These are phyloP conservation scores for Danionella dracula DNA, from an alignment of 2,797 vertebrate genomes.

Conservation along the genomic window DNA sequence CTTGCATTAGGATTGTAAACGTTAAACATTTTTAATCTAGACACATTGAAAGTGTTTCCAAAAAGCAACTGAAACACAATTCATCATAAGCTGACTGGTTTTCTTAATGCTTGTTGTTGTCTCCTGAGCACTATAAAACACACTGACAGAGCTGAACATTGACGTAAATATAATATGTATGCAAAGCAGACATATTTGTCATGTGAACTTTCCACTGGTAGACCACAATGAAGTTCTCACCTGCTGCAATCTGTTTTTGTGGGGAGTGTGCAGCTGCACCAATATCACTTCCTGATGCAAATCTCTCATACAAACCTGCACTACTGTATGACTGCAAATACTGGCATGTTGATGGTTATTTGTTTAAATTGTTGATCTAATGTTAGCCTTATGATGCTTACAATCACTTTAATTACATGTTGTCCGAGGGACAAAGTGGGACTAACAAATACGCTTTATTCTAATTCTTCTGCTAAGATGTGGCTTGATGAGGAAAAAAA, in stretches of 20 bases:
- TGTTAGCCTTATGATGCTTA: no score
- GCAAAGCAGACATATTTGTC: not conserved
- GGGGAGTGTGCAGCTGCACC: slow-evolving; percentile 19
- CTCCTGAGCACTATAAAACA: not conserved
- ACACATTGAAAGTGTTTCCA: no score
- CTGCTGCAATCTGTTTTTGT: not conserved
- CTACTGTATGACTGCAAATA: not conserved
- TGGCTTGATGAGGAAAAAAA: not conserved
- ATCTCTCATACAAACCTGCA: slow-evolving; percentile 15
- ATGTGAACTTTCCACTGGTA: slow-evolving; percentile 39
- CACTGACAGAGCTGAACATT: no score
- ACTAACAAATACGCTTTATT: not conserved
- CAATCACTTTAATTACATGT: no score
- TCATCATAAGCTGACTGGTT: no score
- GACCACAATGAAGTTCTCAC: slow-evolving; percentile 19
- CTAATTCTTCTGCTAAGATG: not conserved
- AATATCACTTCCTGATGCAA: slow-evolving; percentile 46
- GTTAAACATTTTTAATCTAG: no score
- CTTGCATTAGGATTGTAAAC: no score
- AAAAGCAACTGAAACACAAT: no score
- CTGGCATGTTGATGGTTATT: not conserved
- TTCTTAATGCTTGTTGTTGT: no score
- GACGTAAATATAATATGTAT: not conserved
- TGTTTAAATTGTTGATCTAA: no score
- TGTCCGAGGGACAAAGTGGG: no score